Evolutionary conservation across 2,113 vertebrate genomes (phyloP).

Genomic region (Ailurus styani): DNA sequence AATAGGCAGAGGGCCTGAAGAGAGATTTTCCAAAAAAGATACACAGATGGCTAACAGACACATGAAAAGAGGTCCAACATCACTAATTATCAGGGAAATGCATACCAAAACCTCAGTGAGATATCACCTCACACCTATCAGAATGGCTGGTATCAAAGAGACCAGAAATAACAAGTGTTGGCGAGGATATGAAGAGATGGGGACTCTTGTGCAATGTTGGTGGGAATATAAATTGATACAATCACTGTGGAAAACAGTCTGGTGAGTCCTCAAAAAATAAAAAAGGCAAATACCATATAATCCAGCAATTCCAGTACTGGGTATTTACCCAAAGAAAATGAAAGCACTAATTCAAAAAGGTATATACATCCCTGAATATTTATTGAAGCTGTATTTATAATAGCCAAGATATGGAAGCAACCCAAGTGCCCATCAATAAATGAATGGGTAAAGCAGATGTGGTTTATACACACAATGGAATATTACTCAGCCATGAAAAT

Average conservation of each 20-base stretch:
- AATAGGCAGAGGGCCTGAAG: not conserved
- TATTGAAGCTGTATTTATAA: not conserved
- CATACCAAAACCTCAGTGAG: not conserved
- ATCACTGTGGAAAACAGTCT: not conserved
- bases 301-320: not conserved
- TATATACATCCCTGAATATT: not conserved
- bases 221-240: not conserved
- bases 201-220: not conserved
- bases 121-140: not conserved
- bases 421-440: not conserved
- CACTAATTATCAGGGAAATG: not conserved
- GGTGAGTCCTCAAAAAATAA: not conserved
- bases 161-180: not conserved
- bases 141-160: not conserved
- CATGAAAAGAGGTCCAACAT: no score
- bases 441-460: not conserved
- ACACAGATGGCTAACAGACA: not conserved
- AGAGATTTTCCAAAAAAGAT: not conserved
- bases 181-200: not conserved
- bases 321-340: not conserved
- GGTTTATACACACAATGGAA: not conserved
- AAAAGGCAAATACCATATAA: not conserved
- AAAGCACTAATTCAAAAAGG: not conserved
- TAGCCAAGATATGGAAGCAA: not conserved
- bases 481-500: not conserved